A percentile compares a stretch with the other conserved stretches of the same genome.
Conservation (phyloP, 37 sponge, comb jelly and placozoan species). For the Cladorhizidae sp. region DNA sequence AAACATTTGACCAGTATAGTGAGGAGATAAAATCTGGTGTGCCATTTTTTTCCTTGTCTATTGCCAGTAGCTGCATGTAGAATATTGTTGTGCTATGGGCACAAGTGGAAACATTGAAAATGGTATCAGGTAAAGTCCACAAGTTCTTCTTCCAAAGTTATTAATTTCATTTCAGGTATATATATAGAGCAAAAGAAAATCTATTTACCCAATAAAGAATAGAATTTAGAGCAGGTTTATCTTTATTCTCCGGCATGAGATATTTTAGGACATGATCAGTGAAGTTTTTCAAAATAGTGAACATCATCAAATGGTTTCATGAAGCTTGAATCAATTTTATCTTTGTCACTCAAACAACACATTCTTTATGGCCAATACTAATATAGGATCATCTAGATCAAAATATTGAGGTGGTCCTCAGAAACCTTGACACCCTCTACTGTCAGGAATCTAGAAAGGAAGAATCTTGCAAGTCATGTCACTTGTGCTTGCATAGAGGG, state of each 20-base stretch:
- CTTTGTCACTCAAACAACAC: conserved; percentile 2
- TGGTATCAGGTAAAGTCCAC: conserved; percentile 1
- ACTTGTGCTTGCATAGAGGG: conserved; percentile 33
- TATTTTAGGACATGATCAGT: background rate
- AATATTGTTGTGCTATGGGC: background rate
- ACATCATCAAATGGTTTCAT: conserved; percentile 1
- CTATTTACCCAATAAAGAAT: background rate
- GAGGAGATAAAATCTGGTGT: background rate
- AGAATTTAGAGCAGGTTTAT: background rate
- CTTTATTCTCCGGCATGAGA: conserved; percentile 9
- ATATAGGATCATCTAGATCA: background rate
- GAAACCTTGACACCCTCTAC: conserved; percentile 14
- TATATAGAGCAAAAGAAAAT: conserved; percentile 2
- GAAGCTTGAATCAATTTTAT: background rate
- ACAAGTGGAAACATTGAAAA: background rate
- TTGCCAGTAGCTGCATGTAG: background rate
- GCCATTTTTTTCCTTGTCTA: background rate
- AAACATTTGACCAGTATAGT: background rate
- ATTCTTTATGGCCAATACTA: conserved; percentile 24
- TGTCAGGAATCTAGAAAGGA: no score
- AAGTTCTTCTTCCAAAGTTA: conserved; percentile 2
- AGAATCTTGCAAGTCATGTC: conserved; percentile 4
- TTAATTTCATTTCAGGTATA: background rate
- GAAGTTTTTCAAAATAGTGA: background rate
- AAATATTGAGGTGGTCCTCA: background rate